Evolutionary conservation across 2,797 vertebrate genomes (phyloP), one percentile per base, ranked within the genome.

Genomic region (Macroramphosus scolopax): DNA sequence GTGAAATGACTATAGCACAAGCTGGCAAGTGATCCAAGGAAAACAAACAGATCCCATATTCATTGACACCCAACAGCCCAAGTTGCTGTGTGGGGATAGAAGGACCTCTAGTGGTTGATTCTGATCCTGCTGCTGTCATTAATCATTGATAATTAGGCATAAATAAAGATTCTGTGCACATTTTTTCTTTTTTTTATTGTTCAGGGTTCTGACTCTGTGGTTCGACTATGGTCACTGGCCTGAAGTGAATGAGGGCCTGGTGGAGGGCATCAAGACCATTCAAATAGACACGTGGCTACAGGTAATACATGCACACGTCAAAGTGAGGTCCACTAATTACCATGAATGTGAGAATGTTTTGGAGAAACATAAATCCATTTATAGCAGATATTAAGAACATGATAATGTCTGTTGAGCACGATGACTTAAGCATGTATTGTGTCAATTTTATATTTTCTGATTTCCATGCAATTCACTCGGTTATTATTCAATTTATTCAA

Each of bases 191-290:
- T 6, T 38, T 42, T 0, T 40, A 9, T 28, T 29, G 1, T 41
- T 26, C 69, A 99, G 97, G 88, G 97, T 99, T 59, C 91, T 99
- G 53, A 99, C 97, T 17, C 81, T 98, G 18, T 99, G 97, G 97
- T 99, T 99, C 80, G 97, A 99, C 75, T 99, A 98, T 2, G 97
- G 97, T 8, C 97, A 99, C 55, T 98, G 96, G 95, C 93, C 96
- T 30, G 97, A 98, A 53, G 97, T 99, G 36, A 99, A 98, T 1
- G 97, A 99, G 83, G 96, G 92, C 46, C 86, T 99, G 29, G 97
- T 98, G 42, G 96, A 99, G 80, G 97, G 97, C 26, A 98, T 99
- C 74, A 99, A 99, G 71, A 98, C 96, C 5, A 99, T 98, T 77
- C 97, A 98, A 80, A 99, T 99, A 38, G 97, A 99, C 68, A 99